Base-by-base conservation (phyloP, 2,888 invertebrate species). In the Microctonus aethiopoides region DNA sequence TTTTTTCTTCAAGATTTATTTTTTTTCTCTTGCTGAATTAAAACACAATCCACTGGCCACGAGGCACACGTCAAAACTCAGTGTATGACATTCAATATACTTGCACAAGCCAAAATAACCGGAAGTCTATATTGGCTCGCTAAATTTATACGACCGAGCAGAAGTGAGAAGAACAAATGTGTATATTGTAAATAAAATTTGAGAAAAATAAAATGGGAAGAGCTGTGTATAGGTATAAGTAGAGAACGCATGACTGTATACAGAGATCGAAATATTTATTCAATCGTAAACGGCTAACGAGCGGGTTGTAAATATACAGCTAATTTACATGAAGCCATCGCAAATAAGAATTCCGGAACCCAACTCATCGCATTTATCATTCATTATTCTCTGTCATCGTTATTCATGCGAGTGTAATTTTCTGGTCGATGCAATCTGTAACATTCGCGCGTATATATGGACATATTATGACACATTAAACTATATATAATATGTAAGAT, bases 341-440 rank as follows among this genome's bases (percentile, higher is more conserved):
- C 34, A 22, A 32, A 29, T 29, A 29, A 60, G 32, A 39, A 39
- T 60, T 60, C 60, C 60, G 39, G 22, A 39, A 16, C 16, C 34
- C 34, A 60, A 60, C 36, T 60, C 60, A 20, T 34, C 56, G 29
- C 32, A 56, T 34, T 60, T 65, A 52, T 46, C 60, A 69, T 65
- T 69, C 24, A 69, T 65, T 60, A 69, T 64, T 46, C 54, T 59
- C 65, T 69, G 69, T 65, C 69, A 69, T 70, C 65, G 54, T 62
- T 68, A 68, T 29, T 65, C 65, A 65, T 66, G 32, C 57, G 39
- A 62, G 62, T 66, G 56, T 65, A 68, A 68, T 68, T 68, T 68
- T 62, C 62, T 52, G 22, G 34, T 36, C 67, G 36, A 36, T 56
- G 51, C 56, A 68, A 68, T 56, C 54, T 56, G 59, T 36, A 60